These are phyloP conservation scores for Metalampra italica DNA, from an alignment of 2,888 invertebrate genomes.

Conservation along the genomic window DNA sequence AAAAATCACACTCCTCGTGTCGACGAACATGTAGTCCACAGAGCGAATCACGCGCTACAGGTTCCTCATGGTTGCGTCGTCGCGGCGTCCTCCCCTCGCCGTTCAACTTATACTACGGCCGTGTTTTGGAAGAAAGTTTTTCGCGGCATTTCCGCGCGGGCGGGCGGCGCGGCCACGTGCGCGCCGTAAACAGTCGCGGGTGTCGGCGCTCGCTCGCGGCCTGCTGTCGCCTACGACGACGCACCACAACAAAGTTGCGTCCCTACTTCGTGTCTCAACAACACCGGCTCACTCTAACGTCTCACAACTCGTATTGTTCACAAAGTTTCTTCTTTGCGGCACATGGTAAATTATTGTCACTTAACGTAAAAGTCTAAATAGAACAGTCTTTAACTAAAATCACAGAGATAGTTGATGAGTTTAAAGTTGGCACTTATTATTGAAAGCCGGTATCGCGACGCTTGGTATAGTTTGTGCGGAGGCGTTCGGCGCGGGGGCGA, in stretches of 20 bases:
- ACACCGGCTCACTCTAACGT: conserved; percentile 14
- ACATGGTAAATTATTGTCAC: conserved; percentile 42
- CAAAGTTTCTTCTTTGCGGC: conserved; percentile 36
- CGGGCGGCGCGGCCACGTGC: conserved; percentile 65
- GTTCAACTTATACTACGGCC: conserved; percentile 52
- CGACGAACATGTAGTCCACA: conserved; percentile 65
- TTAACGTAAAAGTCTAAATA: conserved; percentile 32
- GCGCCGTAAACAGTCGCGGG: conserved; percentile 60
- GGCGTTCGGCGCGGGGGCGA: conserved; percentile 47
- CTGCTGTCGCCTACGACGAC: background rate
- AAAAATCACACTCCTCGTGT: conserved; percentile 61
- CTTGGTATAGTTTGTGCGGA: conserved; percentile 46
- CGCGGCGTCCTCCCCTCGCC: conserved; percentile 41
- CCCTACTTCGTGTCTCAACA: conserved; percentile 13
- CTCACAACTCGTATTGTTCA: conserved; percentile 25
- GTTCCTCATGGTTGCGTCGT: conserved; percentile 57
- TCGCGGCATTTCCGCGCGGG: conserved; percentile 70
- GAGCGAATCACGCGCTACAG: conserved; percentile 59
- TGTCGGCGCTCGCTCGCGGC: conserved; percentile 15
- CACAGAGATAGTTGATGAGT: conserved; percentile 43
- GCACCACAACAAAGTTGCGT: conserved; percentile 15
- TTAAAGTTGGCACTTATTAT: conserved; percentile 62
- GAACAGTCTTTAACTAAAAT: conserved; percentile 43
- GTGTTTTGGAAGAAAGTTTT: conserved; percentile 71
- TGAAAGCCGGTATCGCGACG: conserved; percentile 41